A percentile compares a stretch with the other conserved stretches of the same genome.
These are phyloP conservation scores for Centroberyx gerrardi DNA, from an alignment of 2,797 vertebrate genomes.

Conservation along the genomic window DNA sequence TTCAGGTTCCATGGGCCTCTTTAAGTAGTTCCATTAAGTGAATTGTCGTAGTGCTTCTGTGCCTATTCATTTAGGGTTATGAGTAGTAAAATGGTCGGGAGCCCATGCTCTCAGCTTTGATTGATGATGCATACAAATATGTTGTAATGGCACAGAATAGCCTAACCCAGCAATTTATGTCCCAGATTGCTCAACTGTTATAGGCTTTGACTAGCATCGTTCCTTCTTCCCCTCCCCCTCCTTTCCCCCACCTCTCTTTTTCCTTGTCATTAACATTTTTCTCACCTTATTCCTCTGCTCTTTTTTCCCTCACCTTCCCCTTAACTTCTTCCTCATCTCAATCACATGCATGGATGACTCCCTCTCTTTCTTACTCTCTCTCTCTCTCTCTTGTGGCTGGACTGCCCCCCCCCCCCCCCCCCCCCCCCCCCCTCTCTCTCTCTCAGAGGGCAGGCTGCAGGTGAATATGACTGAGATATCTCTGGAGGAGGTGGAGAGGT, in stretches of 20 bases:
- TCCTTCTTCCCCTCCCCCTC: not conserved
- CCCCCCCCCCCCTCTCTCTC: not conserved
- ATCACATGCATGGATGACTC: constrained; percentile 13
- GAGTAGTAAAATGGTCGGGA: constrained; percentile 11
- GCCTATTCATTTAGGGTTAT: constrained; percentile 27
- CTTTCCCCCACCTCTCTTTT: not conserved
- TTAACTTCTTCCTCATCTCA: not conserved
- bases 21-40: not conserved
- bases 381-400: constrained; percentile 12
- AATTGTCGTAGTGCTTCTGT: constrained; percentile 6
- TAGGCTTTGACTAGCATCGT: not conserved
- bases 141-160: constrained; percentile 25
- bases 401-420: not conserved
- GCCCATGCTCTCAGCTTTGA: constrained; percentile 31
- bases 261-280: constrained; percentile 1
- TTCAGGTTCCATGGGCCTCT: not conserved
- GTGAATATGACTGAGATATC: constrained; percentile 95
- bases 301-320: not conserved
- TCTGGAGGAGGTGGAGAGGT: constrained; percentile 90
- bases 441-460: constrained; percentile 91
- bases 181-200: constrained; percentile 13
- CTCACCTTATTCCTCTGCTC: not conserved
- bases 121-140: constrained; percentile 32
- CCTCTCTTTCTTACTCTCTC: constrained; percentile 1
- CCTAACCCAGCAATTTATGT: constrained; percentile 10